Percentiles rank a stretch among this genome's conserved stretches.
Conservation (phyloP, 2,113 vertebrate species). For the Cariama cristata region DNA sequence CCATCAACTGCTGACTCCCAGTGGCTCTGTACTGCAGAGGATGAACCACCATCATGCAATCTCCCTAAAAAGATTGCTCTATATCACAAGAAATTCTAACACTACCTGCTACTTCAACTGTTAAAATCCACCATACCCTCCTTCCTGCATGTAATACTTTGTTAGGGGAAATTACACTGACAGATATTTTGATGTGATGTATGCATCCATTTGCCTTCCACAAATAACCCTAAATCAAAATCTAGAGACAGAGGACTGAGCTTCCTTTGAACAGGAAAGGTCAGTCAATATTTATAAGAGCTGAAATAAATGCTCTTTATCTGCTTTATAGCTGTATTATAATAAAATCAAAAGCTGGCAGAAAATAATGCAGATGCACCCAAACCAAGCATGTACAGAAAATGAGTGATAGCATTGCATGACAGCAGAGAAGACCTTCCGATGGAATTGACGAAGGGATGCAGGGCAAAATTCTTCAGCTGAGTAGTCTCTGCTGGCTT, state of each 20-base stretch:
- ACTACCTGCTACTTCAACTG: neutral
- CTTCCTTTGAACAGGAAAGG: constrained; percentile 46
- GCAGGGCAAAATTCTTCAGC: neutral
- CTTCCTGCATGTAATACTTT: neutral
- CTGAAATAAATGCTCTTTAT: constrained; percentile 25
- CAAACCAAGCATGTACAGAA: neutral
- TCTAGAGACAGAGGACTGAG: neutral
- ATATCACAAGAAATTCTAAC: neutral
- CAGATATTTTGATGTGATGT: neutral
- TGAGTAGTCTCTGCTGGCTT: neutral
- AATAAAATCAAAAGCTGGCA: constrained; percentile 32
- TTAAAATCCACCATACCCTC: neutral
- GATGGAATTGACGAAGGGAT: neutral
- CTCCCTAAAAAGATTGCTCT: neutral
- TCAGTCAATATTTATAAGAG: constrained; percentile 45
- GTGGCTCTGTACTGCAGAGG: neutral
- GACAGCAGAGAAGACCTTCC: neutral
- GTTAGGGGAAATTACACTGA: neutral
- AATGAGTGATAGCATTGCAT: neutral
- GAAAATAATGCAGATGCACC: neutral
- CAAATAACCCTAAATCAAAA: constrained; percentile 55
- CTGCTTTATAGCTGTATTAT: constrained; percentile 39
- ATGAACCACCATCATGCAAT: neutral
- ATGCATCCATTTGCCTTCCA: constrained; percentile 25
- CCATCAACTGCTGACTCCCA: neutral